Evolutionary conservation across 2,888 invertebrate genomes (phyloP).

Genomic region (Eustalomyia histrio): DNA sequence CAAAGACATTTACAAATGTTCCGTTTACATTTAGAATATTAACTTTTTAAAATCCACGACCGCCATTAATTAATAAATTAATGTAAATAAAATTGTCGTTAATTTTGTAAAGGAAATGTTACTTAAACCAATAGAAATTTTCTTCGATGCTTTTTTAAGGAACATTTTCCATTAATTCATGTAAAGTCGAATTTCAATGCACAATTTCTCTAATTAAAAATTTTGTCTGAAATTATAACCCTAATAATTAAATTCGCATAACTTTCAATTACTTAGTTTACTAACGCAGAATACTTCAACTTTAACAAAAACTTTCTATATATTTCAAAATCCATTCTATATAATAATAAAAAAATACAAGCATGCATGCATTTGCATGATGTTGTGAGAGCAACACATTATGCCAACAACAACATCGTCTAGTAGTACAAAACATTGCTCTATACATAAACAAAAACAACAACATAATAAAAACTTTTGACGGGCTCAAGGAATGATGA

Average conservation of each 20-base stretch:
- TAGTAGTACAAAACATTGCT: background rate
- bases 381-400: slow-evolving; percentile 7
- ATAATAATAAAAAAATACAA: background rate
- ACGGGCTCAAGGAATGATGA: slow-evolving; percentile 38
- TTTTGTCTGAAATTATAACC: no score
- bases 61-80: no score
- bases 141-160: no score
- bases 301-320: slow-evolving; percentile 14
- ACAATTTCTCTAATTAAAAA: no score
- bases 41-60: no score
- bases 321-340: slow-evolving; percentile 9
- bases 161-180: no score
- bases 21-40: no score
- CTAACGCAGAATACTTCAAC: slow-evolving; percentile 7
- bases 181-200: no score
- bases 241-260: background rate
- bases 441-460: slow-evolving; percentile 1
- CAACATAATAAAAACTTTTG: slow-evolving; percentile 33
- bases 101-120: no score
- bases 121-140: no score
- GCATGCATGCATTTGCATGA: background rate
- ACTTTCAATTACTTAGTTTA: background rate
- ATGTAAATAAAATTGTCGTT: no score
- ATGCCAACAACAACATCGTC: slow-evolving; percentile 8
- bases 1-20: no score